phyloP scores from a whole-genome alignment of 2,113 vertebrate genomes.

The Apodemus sylvaticus region DNA sequence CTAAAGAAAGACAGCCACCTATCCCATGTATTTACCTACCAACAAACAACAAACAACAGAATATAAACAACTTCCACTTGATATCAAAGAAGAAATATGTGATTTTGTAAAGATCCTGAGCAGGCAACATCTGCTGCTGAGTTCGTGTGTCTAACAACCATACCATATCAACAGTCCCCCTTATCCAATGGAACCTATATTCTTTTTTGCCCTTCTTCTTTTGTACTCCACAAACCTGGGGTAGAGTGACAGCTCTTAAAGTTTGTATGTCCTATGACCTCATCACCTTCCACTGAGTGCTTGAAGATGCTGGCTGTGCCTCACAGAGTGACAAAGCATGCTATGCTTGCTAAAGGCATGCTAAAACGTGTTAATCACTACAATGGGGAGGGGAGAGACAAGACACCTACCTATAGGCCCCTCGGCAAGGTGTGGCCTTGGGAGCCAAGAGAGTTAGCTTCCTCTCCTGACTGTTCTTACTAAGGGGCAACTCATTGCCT shows the following conservation, averaged over 20 bases:
- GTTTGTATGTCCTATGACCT: neutral
- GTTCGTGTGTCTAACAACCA: neutral
- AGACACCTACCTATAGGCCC: neutral
- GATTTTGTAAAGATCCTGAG: neutral
- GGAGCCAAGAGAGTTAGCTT: neutral
- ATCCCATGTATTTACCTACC: neutral
- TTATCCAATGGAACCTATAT: neutral
- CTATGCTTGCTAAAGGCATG: neutral
- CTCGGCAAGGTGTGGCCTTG: neutral
- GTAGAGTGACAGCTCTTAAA: neutral
- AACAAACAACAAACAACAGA: neutral
- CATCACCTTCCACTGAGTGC: neutral
- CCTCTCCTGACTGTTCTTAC: neutral
- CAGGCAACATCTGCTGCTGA: neutral
- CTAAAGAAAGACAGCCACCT: neutral
- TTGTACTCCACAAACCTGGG: neutral
- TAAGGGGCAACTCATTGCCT: neutral
- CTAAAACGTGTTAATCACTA: neutral
- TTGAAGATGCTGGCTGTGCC: neutral
- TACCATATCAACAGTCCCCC: neutral
- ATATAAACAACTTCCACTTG: neutral
- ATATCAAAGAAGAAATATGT: neutral
- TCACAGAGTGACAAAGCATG: neutral
- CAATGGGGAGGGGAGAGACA: neutral
- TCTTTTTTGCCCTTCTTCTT: neutral